Conservation (phyloP, 2,113 vertebrate genomes). For the Vulpes ferrilata region DNA sequence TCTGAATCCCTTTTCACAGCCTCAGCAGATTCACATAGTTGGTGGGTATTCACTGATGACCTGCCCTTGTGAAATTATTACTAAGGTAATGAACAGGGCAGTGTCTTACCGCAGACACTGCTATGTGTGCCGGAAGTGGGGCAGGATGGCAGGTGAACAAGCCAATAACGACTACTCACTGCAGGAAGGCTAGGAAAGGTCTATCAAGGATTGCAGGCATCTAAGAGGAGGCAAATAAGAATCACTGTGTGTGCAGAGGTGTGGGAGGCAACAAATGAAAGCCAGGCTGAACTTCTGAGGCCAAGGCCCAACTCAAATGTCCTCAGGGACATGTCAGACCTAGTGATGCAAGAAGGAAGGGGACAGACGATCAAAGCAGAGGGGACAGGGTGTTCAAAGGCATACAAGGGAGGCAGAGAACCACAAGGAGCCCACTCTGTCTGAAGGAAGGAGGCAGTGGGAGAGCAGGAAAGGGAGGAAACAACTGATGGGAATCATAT, state of each 20-base stretch:
- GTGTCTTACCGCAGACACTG: not conserved
- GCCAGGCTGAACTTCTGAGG: not conserved
- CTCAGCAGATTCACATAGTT: not conserved
- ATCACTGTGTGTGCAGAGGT: not conserved
- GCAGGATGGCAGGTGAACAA: not conserved
- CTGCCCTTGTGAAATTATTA: not conserved
- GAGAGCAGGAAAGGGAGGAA: not conserved
- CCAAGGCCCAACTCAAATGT: not conserved
- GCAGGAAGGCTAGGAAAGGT: not conserved
- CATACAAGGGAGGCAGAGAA: not conserved
- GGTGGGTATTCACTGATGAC: not conserved
- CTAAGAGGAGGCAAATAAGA: not conserved
- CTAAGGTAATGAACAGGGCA: not conserved
- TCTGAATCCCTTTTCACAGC: not conserved
- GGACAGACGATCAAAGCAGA: not conserved
- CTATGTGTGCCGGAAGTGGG: accelerated
- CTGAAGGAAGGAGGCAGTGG: not conserved
- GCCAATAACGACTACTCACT: not conserved
- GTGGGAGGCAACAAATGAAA: not conserved
- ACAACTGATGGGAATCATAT: not conserved
- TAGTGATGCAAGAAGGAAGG: not conserved
- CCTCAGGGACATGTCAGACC: not conserved
- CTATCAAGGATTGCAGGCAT: not conserved
- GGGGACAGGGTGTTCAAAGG: not conserved
- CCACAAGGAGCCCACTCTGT: not conserved